Percentiles rank a stretch among this genome's conserved stretches.
Conservation (phyloP, 1,140 invertebrate genomes). For the Polypedilum pembai region DNA sequence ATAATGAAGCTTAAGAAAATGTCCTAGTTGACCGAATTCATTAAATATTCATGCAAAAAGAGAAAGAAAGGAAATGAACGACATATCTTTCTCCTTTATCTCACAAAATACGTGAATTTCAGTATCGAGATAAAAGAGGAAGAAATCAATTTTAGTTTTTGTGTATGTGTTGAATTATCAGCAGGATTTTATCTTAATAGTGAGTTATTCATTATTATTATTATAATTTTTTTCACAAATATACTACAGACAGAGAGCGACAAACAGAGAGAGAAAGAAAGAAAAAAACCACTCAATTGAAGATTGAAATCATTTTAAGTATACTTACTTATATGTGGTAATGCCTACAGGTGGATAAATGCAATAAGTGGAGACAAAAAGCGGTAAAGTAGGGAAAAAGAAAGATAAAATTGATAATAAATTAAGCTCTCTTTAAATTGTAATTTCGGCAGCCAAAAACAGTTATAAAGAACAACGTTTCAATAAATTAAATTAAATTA, state of each 20-base stretch:
- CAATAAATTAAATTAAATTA: slow-evolving; percentile 23
- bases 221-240: not conserved
- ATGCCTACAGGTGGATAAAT: slow-evolving; percentile 1
- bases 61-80: not conserved
- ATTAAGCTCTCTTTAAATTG: slow-evolving; percentile 15
- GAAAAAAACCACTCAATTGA: not conserved
- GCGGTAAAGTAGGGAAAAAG: not conserved
- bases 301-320: slow-evolving; percentile 1
- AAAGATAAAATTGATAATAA: not conserved
- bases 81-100: not conserved
- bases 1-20: not conserved
- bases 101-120: no score
- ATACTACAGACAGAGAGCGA: not conserved
- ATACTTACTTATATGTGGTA: not conserved
- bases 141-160: slow-evolving; percentile 4
- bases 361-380: not conserved
- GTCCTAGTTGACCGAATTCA: slow-evolving; percentile 10
- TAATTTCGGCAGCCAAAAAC: slow-evolving; percentile 15
- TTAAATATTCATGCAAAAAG: not conserved
- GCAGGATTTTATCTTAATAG: slow-evolving; percentile 1
- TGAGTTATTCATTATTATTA: slow-evolving; percentile 1
- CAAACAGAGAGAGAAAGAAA: not conserved
- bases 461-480: slow-evolving; percentile 10
- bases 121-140: not conserved
- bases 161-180: not conserved